Conservation (phyloP, 2,113 vertebrate species). For the Mobula hypostoma region DNA sequence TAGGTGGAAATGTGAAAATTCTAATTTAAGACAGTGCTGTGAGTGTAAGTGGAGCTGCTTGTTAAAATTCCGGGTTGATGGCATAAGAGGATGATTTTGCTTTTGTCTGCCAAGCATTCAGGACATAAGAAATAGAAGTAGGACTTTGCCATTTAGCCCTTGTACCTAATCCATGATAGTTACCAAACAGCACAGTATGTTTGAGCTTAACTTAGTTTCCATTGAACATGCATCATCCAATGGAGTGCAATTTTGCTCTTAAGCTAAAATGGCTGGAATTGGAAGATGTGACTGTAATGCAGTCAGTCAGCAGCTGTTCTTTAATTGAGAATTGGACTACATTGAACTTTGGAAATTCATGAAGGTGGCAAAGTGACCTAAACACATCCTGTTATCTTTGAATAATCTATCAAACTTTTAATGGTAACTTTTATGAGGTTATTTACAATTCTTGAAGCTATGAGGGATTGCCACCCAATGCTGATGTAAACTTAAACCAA, state of each 20-base stretch:
- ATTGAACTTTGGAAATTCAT: neutral
- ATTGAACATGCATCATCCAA: too few species aligned
- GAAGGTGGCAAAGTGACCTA: neutral
- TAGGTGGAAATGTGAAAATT: neutral
- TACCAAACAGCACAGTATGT: too few species aligned
- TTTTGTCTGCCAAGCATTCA: neutral
- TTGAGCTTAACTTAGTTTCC: too few species aligned
- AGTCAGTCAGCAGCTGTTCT: neutral
- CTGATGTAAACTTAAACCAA: neutral
- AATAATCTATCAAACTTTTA: neutral
- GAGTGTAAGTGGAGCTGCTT: neutral
- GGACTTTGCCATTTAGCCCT: too few species aligned
- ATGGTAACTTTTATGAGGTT: neutral
- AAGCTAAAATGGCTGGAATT: neutral
- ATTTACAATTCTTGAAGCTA: neutral
- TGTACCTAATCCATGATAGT: too few species aligned
- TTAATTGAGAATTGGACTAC: neutral
- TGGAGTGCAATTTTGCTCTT: neutral
- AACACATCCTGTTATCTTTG: neutral
- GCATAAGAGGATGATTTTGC: neutral
- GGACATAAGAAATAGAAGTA: too few species aligned
- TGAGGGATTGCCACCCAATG: neutral
- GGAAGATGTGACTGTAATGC: neutral
- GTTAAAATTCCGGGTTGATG: neutral
- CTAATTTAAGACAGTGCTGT: neutral